Base-by-base conservation (phyloP, 2,888 invertebrate genomes). In the Polietes domitor region DNA sequence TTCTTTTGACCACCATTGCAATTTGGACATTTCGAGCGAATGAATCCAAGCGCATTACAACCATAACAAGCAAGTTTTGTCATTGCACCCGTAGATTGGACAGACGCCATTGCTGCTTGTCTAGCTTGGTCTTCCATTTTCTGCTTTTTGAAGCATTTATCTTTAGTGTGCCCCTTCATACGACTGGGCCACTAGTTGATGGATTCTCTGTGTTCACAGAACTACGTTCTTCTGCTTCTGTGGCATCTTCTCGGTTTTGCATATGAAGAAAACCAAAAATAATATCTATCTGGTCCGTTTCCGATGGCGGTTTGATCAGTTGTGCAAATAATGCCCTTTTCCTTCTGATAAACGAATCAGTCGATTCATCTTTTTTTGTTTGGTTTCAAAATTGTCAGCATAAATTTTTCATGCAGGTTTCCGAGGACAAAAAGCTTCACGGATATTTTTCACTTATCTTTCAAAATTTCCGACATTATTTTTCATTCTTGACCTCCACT, bases 361-460 rank as follows among this genome's bases (percentile, higher is more conserved):
- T 78, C 4, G 77, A 50, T 19, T 78, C 58, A 43, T 72, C 70
- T 50, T 72, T 78, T 63, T 43, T 50, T 78, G 78, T 21, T 74
- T 74, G 3, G 1, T 12, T 0, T 74, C 58, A 24, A 37, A 41
- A 37, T 53, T 58, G 5, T 74, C 58, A 19, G 74, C 74, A 61
- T 58, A 58, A 12, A 74, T 58, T n/a, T 47, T 41, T 55, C 68
- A 77, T 41, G 32, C 77, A 15, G 68, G 77, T 19, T 55, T 70
- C 3, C 53, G 77, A 19, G 77, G 77, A 15, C 65, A 17, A 77
- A 77, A 68, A 15, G 65, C 17, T 26, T 68, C 55, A 2, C 55
- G 68, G 4, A 77, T 2, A 9, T 5, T 41, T 15, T 63, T 32
- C 17, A 63, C 58, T 2, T 43, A 41, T 2, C 43, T 55, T 0